phyloP scores from a whole-genome alignment of 2,888 invertebrate genomes.

The Ormyrus nitidulus region DNA sequence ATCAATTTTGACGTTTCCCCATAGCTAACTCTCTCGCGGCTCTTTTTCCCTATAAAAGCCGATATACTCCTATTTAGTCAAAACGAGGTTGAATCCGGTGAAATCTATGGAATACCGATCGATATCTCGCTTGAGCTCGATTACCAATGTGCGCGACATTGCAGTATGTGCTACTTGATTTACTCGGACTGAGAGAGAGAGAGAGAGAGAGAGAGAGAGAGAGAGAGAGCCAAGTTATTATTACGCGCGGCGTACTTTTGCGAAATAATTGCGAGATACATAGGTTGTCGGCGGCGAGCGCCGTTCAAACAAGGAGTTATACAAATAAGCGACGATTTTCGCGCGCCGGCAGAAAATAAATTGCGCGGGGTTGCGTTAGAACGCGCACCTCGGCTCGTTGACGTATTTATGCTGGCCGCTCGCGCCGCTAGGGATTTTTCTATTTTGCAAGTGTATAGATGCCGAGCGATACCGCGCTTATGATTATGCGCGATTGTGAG shows the following conservation, averaged over 20 bases:
- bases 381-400: too few species aligned
- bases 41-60: slow-evolving; percentile 64
- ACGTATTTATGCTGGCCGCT: too few species aligned
- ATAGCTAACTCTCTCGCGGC: slow-evolving; percentile 45
- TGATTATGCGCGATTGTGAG: too few species aligned
- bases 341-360: slow-evolving; percentile 27
- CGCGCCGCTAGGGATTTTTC: too few species aligned
- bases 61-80: slow-evolving; percentile 70
- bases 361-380: background rate
- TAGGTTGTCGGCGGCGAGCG: too few species aligned
- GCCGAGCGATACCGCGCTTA: too few species aligned
- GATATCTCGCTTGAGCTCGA: slow-evolving; percentile 61
- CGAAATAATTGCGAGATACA: too few species aligned
- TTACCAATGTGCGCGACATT: slow-evolving; percentile 28
- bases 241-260: background rate
- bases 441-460: too few species aligned
- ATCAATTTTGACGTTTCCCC: slow-evolving; percentile 72
- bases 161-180: slow-evolving; percentile 17
- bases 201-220: background rate
- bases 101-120: slow-evolving; percentile 70
- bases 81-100: slow-evolving; percentile 69
- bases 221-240: background rate
- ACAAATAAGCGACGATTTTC: slow-evolving; percentile 53
- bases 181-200: slow-evolving; percentile 8
- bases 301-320: background rate